These are phyloP conservation scores for Panagrolaimus sp. DNA, from an alignment of 1,140 invertebrate genomes.

Conservation along the genomic window DNA sequence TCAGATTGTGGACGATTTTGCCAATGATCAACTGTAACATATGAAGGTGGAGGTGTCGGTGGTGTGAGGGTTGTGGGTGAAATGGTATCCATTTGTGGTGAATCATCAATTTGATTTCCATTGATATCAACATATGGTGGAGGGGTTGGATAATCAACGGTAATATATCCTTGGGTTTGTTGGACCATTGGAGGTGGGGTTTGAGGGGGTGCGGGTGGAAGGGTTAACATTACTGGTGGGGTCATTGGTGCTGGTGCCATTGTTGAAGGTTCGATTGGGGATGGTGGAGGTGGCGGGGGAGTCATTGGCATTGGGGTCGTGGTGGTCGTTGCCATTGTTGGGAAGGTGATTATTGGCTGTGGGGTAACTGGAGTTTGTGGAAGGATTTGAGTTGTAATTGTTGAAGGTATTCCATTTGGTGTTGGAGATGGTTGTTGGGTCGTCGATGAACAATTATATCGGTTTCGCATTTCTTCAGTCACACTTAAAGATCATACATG, in stretches of 20 bases:
- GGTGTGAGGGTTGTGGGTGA: background rate
- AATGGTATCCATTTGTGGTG: background rate
- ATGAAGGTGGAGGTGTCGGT: background rate
- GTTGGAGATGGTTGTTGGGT: constrained; percentile 9
- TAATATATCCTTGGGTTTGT: background rate
- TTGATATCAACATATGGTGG: no score
- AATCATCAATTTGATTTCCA: background rate
- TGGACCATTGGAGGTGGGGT: background rate
- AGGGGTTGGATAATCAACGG: background rate
- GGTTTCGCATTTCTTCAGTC: constrained; percentile 30
- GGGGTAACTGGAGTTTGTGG: background rate
- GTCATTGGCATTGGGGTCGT: background rate
- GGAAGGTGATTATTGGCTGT: background rate
- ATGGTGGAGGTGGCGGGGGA: background rate
- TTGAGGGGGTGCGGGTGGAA: background rate
- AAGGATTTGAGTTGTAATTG: constrained; percentile 15
- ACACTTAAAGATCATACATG: constrained; percentile 20
- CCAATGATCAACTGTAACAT: constrained; percentile 10
- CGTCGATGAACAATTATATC: constrained; percentile 11
- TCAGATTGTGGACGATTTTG: background rate
- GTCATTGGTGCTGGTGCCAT: no score
- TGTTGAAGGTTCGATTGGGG: background rate
- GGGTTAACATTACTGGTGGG: no score
- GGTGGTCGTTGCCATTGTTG: no score
- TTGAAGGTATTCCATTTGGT: no score